phyloP scores from a whole-genome alignment of 1,140 invertebrate genomes.

The Cotesia chilonis region DNA sequence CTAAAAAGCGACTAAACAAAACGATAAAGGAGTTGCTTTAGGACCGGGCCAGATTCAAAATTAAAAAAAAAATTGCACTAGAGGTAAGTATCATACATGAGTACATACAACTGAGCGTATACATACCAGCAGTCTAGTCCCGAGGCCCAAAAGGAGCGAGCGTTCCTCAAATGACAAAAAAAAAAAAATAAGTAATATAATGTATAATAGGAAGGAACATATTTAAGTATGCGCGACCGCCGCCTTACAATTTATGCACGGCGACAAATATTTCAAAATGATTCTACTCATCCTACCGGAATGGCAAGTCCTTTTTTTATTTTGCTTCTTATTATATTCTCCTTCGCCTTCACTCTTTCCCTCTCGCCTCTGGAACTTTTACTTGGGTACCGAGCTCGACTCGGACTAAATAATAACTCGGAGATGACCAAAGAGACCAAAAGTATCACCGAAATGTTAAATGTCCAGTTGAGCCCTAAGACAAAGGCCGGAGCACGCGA shows the following conservation, averaged over 20 bases:
- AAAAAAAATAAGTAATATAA: constrained; percentile 1
- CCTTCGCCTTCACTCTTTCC: not conserved
- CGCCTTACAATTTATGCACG: constrained; percentile 61
- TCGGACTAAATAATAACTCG: too few species aligned
- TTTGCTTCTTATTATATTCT: not conserved
- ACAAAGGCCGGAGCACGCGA: not conserved
- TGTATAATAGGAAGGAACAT: constrained; percentile 47
- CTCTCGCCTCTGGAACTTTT: constrained; percentile 1
- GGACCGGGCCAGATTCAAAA: too few species aligned
- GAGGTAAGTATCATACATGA: not conserved
- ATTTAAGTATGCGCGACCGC: constrained; percentile 63
- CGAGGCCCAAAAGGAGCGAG: too few species aligned
- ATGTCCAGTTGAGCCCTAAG: not conserved
- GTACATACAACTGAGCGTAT: too few species aligned
- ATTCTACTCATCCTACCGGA: constrained; percentile 37
- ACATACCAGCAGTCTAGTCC: too few species aligned
- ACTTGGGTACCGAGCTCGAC: not conserved
- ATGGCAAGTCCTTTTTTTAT: not conserved
- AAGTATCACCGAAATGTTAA: constrained; percentile 14
- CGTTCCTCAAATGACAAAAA: not conserved
- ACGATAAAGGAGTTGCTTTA: too few species aligned
- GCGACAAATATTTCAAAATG: constrained; percentile 66
- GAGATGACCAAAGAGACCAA: too few species aligned
- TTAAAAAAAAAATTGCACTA: not conserved
- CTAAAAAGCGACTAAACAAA: too few species aligned